A percentile compares a stretch with the other conserved stretches of the same genome.
Evolutionary conservation across 2,113 vertebrate genomes (phyloP).

Genomic region (Oenanthe oenanthe): DNA sequence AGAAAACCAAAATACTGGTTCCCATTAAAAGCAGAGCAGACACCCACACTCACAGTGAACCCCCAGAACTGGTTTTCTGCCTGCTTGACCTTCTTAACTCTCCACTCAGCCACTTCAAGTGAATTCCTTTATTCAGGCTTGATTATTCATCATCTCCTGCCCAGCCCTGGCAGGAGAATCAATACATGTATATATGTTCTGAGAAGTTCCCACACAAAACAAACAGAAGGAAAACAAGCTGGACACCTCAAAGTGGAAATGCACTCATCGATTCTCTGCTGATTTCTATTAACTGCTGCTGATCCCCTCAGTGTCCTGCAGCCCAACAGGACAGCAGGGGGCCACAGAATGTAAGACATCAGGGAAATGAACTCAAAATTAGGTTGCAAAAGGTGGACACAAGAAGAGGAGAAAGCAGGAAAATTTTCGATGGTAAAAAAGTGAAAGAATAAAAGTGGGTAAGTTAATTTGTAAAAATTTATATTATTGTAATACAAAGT

Average conservation of each 20-base stretch:
- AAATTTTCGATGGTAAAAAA: neutral
- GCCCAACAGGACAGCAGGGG: neutral
- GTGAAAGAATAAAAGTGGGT: neutral
- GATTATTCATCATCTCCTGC: neutral
- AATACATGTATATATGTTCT: neutral
- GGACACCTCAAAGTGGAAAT: neutral
- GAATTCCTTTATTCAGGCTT: neutral
- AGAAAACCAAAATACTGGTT: neutral
- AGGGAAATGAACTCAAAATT: neutral
- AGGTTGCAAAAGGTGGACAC: neutral
- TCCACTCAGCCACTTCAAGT: neutral
- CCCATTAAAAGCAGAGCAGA: neutral
- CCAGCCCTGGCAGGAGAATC: neutral
- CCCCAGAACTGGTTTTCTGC: neutral
- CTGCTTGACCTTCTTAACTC: neutral
- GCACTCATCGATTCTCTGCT: neutral
- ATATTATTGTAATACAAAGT: fast-evolving
- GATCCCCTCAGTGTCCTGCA: neutral
- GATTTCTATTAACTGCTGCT: neutral
- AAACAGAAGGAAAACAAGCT: neutral
- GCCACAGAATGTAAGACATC: slow-evolving; percentile 41
- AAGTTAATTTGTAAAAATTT: neutral
- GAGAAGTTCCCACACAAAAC: neutral
- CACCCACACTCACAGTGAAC: neutral
- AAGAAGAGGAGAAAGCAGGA: neutral